Evolutionary conservation across 1,140 invertebrate species (phyloP).

Genomic region (Palaemon carinicauda): DNA sequence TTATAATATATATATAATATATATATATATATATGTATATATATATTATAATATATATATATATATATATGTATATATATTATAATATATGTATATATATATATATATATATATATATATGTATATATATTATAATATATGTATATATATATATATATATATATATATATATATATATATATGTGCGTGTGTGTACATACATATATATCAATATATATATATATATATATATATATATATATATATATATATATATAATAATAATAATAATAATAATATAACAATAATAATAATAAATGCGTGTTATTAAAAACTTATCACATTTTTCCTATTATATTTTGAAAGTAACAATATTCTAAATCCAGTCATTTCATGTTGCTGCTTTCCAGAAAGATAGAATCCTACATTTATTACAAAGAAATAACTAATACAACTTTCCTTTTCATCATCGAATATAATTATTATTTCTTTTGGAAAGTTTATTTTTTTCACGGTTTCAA

Average conservation of each 20-base stretch:
- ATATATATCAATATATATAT: neutral
- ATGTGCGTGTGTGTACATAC: neutral
- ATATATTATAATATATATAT: neutral
- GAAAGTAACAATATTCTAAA: no score
- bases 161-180: conserved; percentile 9
- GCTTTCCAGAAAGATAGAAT: no score
- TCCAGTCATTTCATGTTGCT: no score
- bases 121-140: neutral
- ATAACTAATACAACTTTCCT: no score
- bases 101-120: conserved; percentile 3
- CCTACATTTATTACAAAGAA: no score
- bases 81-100: no score
- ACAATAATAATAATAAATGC: no score
- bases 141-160: conserved; percentile 9
- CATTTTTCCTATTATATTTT: no score
- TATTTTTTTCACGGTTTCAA: no score
- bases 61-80: conserved; percentile 9
- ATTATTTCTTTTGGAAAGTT: no score
- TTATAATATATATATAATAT: neutral
- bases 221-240: conserved; percentile 3
- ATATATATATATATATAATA: neutral
- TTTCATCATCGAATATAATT: no score
- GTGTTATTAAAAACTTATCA: no score
- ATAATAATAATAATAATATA: neutral
- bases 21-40: neutral